Base-by-base conservation (phyloP, 2,888 invertebrate genomes). In the Tethea ocularis region DNA sequence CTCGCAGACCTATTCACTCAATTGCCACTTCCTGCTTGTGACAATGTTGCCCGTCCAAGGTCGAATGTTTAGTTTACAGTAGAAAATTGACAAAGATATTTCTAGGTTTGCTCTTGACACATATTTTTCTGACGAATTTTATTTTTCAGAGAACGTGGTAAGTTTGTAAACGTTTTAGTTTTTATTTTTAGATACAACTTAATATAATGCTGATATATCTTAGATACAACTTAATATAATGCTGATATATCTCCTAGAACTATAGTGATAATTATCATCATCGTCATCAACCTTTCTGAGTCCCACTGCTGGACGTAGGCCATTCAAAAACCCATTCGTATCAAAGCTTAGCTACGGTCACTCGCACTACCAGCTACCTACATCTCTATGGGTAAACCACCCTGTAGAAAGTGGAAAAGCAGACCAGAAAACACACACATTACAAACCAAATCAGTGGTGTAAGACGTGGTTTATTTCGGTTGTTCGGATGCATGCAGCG, bases 1-100 rank as follows among this genome's bases (percentile, higher is more conserved):
- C 74, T 70, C 75, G 79, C 79, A 64, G 67, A 71, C 77, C 84
- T 84, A 85, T 87, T 86, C 82, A 75, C 72, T 83, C 88, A 89
- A 91, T 91, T 88, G 82, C 67, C 74, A 71, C 83, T 88, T 91
- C 91, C 90, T 86, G 89, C 71, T 69, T 53, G 24, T 29, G 26
- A 84, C 88, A 84, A 78, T 83, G 79, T 81, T 79, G 75, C 71
- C 74, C 77, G 74, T 70, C 76, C 85, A 88, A 90, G 88, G 88
- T 71, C 84, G 70, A 63, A 74, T 72, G 69, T 75, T 74, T 68
- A 38, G 61, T 66, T 68, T 58, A 56, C 58, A 52, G 13, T 38
- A 20, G 8, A 46, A 46, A 0, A 46, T 20, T 46, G 10, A 10
- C 46, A 3, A n/a, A 20, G 46, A 46, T 63, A 59, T 61, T 57